Evolutionary conservation across 2,113 vertebrate species (phyloP).

Genomic region (Vicugna pacos): DNA sequence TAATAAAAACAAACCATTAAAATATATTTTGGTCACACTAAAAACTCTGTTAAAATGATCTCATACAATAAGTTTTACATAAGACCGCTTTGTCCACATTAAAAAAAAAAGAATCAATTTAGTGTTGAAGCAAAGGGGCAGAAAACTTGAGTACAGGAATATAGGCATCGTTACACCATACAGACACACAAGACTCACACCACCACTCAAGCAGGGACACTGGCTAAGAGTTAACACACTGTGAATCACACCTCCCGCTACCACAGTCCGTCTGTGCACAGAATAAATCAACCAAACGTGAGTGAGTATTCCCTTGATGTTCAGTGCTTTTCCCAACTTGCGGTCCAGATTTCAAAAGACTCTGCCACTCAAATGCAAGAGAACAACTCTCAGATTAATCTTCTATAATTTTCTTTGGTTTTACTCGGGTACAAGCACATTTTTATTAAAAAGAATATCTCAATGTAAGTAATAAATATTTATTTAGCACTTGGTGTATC

Average conservation of each 20-base stretch:
- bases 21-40: slow-evolving; percentile 34
- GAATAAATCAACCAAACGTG: slow-evolving; percentile 73
- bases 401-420: slow-evolving; percentile 22
- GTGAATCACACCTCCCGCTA: slow-evolving; percentile 83
- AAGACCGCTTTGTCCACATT: neutral
- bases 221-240: slow-evolving; percentile 86
- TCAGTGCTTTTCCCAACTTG: slow-evolving; percentile 67
- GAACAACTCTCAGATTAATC: slow-evolving; percentile 52
- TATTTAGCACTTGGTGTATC: neutral
- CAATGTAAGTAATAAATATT: slow-evolving; percentile 32
- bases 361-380: slow-evolving; percentile 42
- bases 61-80: slow-evolving; percentile 66
- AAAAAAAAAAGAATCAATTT: slow-evolving; percentile 35
- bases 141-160: slow-evolving; percentile 81
- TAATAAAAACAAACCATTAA: slow-evolving; percentile 56
- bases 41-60: slow-evolving; percentile 32
- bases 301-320: slow-evolving; percentile 54
- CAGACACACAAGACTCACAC: slow-evolving; percentile 86
- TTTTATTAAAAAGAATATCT: slow-evolving; percentile 45
- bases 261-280: slow-evolving; percentile 75
- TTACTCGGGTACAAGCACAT: slow-evolving; percentile 35
- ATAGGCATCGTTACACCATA: slow-evolving; percentile 84
- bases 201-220: slow-evolving; percentile 88
- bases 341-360: slow-evolving; percentile 55
- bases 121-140: slow-evolving; percentile 37